These are phyloP conservation scores for Schizothorax lantsangensis DNA, from an alignment of 2,797 vertebrate species.

Conservation along the genomic window DNA sequence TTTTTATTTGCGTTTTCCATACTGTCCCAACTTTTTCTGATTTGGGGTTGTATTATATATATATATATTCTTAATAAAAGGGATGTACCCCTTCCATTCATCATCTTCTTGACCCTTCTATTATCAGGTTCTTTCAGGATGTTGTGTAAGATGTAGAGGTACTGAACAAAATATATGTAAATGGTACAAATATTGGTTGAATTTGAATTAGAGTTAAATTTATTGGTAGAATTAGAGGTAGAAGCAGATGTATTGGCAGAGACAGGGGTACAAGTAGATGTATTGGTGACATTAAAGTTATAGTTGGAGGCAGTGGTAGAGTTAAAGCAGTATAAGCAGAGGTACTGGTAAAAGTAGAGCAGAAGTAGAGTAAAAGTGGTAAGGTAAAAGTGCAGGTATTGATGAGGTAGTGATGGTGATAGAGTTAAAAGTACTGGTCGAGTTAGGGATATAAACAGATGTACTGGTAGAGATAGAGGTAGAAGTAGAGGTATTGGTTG, in stretches of 20 bases:
- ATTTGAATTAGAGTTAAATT: not conserved
- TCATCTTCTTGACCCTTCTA: not conserved
- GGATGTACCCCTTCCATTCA: not conserved
- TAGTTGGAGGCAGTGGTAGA: not conserved
- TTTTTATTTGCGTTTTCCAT: no score
- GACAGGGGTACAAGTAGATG: not conserved
- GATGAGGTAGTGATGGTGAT: not conserved
- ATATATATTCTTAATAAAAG: not conserved
- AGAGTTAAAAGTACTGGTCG: not conserved
- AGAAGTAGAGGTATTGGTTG: not conserved
- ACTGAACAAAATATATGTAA: not conserved
- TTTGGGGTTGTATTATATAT: no score
- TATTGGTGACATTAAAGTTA: not conserved
- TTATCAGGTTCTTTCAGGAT: not conserved
- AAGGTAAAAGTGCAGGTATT: not conserved
- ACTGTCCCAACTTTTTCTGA: no score
- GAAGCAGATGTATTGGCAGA: not conserved
- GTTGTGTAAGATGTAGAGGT: not conserved
- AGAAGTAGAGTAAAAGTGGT: not conserved
- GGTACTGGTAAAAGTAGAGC: not conserved
- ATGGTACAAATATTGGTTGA: not conserved
- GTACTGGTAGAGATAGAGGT: not conserved
- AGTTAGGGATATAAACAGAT: not conserved
- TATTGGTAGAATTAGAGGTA: not conserved
- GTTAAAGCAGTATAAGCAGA: not conserved